phyloP scores from a whole-genome alignment of 2,797 vertebrate genomes.

The Poeciliopsis turneri region DNA sequence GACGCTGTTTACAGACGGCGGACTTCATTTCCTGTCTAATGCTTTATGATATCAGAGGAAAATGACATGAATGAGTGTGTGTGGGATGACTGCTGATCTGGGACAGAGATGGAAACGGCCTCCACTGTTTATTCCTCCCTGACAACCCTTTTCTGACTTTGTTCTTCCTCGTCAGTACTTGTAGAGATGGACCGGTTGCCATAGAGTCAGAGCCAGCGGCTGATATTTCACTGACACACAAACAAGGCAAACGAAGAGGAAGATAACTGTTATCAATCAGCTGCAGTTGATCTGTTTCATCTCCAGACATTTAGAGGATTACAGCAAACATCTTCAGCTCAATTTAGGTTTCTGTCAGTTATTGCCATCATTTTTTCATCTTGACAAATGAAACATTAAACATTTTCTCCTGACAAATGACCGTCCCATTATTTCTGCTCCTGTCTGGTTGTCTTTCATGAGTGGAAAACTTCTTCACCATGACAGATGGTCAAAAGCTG shows the following conservation, averaged over 20 bases:
- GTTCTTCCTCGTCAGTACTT: background rate
- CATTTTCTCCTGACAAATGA: no score
- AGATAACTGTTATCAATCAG: background rate
- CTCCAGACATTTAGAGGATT: background rate
- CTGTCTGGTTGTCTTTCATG: no score
- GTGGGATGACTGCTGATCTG: background rate
- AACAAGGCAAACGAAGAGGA: background rate
- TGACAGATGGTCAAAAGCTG: no score
- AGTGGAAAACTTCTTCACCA: no score
- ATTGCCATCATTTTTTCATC: background rate
- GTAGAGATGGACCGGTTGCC: background rate
- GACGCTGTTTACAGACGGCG: background rate
- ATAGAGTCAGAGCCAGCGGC: background rate
- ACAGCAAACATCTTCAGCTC: background rate
- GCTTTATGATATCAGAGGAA: constrained; percentile 4
- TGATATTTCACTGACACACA: background rate
- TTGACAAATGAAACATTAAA: background rate
- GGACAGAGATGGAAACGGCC: background rate
- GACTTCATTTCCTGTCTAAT: constrained; percentile 5
- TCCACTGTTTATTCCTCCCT: background rate
- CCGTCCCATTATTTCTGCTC: no score
- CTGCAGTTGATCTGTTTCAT: background rate
- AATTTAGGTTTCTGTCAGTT: background rate
- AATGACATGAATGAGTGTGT: background rate
- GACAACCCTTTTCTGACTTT: background rate